Evolutionary conservation across 2,113 vertebrate species (phyloP).

Genomic region (Chauna torquata): DNA sequence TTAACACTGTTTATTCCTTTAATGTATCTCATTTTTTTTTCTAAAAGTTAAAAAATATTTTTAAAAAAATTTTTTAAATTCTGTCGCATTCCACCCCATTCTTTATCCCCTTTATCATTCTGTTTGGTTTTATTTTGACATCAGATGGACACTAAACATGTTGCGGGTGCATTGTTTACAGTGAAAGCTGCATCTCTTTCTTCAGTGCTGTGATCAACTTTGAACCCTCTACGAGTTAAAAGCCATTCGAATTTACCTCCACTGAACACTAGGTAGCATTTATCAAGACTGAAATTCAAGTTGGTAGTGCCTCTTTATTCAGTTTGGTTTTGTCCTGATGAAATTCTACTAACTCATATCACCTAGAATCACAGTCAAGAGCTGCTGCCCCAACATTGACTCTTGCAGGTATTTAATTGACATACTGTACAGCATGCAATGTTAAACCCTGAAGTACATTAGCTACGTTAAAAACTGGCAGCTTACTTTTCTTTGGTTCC

Average conservation of each 20-base stretch:
- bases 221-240: background rate
- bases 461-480: background rate
- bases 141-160: background rate
- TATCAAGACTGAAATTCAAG: background rate
- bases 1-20: background rate
- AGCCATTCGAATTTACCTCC: background rate
- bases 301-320: background rate
- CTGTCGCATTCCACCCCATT: background rate
- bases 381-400: background rate
- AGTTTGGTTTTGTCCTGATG: background rate
- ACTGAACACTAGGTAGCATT: background rate
- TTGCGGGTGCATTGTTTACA: background rate
- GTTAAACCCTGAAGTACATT: background rate
- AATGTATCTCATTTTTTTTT: background rate
- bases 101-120: background rate
- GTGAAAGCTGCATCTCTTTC: background rate
- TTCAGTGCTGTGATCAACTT: background rate
- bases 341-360: background rate
- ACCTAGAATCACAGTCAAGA: background rate
- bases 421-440: background rate
- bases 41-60: no score
- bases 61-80: no score
- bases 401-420: background rate
- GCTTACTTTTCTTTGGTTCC: background rate
- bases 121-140: background rate